Evolutionary conservation across 2,797 vertebrate species (phyloP).

Genomic region (Poeciliopsis paucimaculata): DNA sequence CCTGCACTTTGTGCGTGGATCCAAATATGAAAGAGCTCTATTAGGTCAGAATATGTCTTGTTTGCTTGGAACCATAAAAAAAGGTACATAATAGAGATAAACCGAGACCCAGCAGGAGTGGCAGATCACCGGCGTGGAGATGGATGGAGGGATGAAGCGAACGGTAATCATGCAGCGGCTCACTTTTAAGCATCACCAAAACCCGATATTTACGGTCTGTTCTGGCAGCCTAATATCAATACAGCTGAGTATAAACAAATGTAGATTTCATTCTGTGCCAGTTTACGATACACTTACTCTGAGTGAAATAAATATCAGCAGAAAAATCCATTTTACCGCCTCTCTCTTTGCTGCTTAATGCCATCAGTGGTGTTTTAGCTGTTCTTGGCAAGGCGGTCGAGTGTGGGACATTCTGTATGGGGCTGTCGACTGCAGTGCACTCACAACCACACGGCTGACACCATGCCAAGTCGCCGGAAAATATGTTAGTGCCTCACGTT

Average conservation of each 20-base stretch:
- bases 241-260: slow-evolving; percentile 59
- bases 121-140: slow-evolving; percentile 37
- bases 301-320: slow-evolving; percentile 50
- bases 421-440: slow-evolving; percentile 29
- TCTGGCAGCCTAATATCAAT: slow-evolving; percentile 45
- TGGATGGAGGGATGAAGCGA: slow-evolving; percentile 50
- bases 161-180: slow-evolving; percentile 35
- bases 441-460: slow-evolving; percentile 26
- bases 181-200: slow-evolving; percentile 50
- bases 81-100: slow-evolving; percentile 65
- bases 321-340: slow-evolving; percentile 60
- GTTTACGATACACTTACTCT: slow-evolving; percentile 48
- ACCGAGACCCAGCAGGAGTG: slow-evolving; percentile 49
- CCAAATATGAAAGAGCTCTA: slow-evolving; percentile 40
- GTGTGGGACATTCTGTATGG: slow-evolving; percentile 10
- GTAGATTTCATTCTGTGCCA: slow-evolving; percentile 44
- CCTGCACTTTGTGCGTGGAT: slow-evolving; percentile 11
- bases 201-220: slow-evolving; percentile 63
- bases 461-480: slow-evolving; percentile 1
- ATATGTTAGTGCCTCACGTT: slow-evolving; percentile 11
- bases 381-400: slow-evolving; percentile 25
- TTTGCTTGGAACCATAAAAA: slow-evolving; percentile 62
- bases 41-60: slow-evolving; percentile 47
- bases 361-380: slow-evolving; percentile 45
- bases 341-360: slow-evolving; percentile 23